A percentile compares a stretch with the other conserved stretches of the same genome.
These are phyloP conservation scores for Prunella fulvescens DNA, from an alignment of 2,113 vertebrate species.

Conservation along the genomic window DNA sequence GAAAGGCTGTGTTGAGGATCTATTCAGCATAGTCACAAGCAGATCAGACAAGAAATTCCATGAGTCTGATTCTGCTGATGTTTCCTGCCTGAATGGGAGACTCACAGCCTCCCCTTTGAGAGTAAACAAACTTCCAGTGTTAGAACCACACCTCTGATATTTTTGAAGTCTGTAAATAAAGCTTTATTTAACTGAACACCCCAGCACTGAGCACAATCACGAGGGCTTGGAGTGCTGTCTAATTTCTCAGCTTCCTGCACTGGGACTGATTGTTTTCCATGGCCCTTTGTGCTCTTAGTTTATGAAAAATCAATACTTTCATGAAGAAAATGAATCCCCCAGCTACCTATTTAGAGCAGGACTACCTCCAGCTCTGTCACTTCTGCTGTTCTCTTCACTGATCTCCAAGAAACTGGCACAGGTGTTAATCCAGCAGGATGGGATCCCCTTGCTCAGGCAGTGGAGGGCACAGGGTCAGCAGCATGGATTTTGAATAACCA, in stretches of 20 bases:
- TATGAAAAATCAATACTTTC: constrained; percentile 76
- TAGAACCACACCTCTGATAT: neutral
- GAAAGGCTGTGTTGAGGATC: neutral
- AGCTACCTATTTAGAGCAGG: constrained; percentile 53
- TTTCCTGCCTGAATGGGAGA: neutral
- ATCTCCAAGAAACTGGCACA: neutral
- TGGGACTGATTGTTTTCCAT: constrained; percentile 65
- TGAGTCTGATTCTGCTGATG: neutral
- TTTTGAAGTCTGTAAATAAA: constrained; percentile 31
- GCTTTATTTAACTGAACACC: neutral
- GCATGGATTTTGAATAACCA: neutral
- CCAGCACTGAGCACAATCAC: neutral
- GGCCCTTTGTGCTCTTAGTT: constrained; percentile 66
- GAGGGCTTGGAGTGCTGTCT: constrained; percentile 13
- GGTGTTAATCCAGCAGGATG: neutral
- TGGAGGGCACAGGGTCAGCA: neutral
- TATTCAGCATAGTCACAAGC: neutral
- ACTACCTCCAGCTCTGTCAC: neutral
- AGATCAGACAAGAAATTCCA: neutral
- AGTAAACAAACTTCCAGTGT: neutral
- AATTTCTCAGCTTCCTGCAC: constrained; percentile 48
- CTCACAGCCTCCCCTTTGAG: neutral
- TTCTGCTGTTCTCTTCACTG: neutral
- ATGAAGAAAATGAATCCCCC: constrained; percentile 64
- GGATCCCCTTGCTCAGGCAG: neutral